Conservation (phyloP, 2,113 vertebrate species). For the Amphiprion percula region DNA sequence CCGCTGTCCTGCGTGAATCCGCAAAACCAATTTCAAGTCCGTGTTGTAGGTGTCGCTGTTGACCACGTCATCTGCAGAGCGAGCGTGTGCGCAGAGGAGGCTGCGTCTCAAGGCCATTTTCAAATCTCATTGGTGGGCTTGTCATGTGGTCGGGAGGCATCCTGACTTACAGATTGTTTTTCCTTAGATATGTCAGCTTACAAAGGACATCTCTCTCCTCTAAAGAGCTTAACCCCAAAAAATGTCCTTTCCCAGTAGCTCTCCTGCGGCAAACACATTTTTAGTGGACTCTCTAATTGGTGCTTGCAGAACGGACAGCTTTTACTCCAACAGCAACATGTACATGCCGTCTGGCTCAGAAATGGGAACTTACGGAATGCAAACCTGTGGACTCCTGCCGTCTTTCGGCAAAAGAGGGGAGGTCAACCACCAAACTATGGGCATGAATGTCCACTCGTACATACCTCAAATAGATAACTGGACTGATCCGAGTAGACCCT, state of each 20-base stretch:
- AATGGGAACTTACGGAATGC: conserved; percentile 99
- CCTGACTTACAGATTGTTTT: conserved; percentile 98
- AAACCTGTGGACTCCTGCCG: conserved; percentile 99
- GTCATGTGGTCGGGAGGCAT: conserved; percentile 99
- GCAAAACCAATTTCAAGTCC: conserved; percentile 86
- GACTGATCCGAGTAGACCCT: conserved; percentile 96
- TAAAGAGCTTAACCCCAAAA: conserved; percentile 92
- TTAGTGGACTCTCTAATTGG: conserved; percentile 99
- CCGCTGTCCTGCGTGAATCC: conserved; percentile 35
- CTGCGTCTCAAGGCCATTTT: conserved; percentile 97
- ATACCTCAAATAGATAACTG: conserved; percentile 99
- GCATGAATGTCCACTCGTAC: conserved; percentile 99
- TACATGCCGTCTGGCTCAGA: conserved; percentile 98
- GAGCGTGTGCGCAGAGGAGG: conserved; percentile 85
- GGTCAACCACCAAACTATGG: conserved; percentile 97
- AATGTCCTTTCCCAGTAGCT: conserved; percentile 99
- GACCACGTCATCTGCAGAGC: conserved; percentile 86
- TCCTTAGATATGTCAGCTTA: conserved; percentile 99
- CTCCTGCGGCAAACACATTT: conserved; percentile 98
- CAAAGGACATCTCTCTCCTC: conserved; percentile 98
- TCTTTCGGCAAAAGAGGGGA: conserved; percentile 98
- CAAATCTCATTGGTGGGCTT: conserved; percentile 98
- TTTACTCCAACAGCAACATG: conserved; percentile 99
- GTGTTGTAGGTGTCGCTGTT: conserved; percentile 95
- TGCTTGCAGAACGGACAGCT: conserved; percentile 98